Percentiles rank a stretch among this genome's conserved stretches.
Conservation (phyloP, 2,797 vertebrate species). For the Neomorphus geoffroyi region DNA sequence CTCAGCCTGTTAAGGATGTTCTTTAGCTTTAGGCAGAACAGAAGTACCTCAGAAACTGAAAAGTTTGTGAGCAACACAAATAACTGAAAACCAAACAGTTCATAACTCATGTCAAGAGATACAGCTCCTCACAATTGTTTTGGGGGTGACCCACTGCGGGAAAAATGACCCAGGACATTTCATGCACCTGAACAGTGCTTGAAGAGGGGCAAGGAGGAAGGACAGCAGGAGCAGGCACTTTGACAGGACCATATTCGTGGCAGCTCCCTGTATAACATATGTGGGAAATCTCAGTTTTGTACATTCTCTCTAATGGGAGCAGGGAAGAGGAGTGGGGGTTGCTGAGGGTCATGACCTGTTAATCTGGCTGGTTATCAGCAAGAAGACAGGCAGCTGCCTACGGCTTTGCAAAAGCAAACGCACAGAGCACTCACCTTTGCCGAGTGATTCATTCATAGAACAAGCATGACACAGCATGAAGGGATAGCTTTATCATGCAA, state of each 20-base stretch:
- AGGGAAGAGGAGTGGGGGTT: not conserved
- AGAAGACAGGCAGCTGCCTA: too few species aligned
- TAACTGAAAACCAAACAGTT: not conserved
- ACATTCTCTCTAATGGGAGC: not conserved
- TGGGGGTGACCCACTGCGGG: rapidly evolving
- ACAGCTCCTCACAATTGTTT: not conserved
- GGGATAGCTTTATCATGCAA: not conserved
- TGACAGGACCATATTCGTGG: rapidly evolving
- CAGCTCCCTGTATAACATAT: not conserved
- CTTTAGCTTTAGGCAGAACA: not conserved
- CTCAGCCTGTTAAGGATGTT: not conserved
- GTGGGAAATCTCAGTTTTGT: not conserved
- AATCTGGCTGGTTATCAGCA: not conserved
- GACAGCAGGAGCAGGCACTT: not conserved
- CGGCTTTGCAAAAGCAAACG: not conserved
- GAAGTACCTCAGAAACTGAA: not conserved
- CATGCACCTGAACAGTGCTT: not conserved
- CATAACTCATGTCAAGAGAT: not conserved
- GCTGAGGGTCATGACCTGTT: not conserved
- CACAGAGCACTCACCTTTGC: rapidly evolving
- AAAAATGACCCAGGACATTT: not conserved
- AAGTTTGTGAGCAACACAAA: not conserved
- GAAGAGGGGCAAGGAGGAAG: rapidly evolving
- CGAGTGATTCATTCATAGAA: not conserved
- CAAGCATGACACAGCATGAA: not conserved